phyloP scores from a whole-genome alignment of 2,888 invertebrate genomes.

The Lithophane ornitopus region DNA sequence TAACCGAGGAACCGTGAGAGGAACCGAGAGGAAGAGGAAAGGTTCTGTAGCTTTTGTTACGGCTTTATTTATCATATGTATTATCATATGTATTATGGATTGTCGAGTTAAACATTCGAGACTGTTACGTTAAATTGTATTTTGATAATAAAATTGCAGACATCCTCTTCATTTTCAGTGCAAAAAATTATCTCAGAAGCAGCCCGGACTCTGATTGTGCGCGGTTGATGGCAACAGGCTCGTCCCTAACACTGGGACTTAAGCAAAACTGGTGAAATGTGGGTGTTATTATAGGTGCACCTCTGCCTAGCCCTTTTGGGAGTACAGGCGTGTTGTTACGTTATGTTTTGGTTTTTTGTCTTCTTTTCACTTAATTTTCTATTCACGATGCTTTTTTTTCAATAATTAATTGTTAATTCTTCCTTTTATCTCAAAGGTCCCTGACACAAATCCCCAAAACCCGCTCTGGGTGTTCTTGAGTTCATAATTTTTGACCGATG shows the following conservation, averaged over 20 bases:
- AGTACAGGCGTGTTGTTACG: neutral
- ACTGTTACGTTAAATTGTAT: neutral
- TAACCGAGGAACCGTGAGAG: slow-evolving; percentile 16
- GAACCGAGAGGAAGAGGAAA: neutral
- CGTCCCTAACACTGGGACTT: too few species aligned
- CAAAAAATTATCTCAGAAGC: neutral
- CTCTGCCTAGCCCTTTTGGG: neutral
- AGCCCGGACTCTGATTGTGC: too few species aligned
- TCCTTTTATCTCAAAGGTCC: neutral
- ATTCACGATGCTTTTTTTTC: neutral
- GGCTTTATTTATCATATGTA: neutral
- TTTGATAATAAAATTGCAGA: neutral
- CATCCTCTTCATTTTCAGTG: neutral
- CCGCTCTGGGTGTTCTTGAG: slow-evolving; percentile 71
- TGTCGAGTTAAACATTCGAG: neutral
- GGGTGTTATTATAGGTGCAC: too few species aligned
- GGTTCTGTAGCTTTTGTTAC: slow-evolving; percentile 44
- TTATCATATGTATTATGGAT: neutral
- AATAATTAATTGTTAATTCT: neutral
- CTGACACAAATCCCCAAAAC: slow-evolving; percentile 18
- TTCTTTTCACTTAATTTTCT: neutral
- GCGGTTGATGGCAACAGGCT: too few species aligned
- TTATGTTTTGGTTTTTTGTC: too few species aligned
- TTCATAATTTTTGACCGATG: slow-evolving; percentile 69
- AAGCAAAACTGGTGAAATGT: neutral